phyloP scores from a whole-genome alignment of 2,113 vertebrate genomes.

The Grus americana region DNA sequence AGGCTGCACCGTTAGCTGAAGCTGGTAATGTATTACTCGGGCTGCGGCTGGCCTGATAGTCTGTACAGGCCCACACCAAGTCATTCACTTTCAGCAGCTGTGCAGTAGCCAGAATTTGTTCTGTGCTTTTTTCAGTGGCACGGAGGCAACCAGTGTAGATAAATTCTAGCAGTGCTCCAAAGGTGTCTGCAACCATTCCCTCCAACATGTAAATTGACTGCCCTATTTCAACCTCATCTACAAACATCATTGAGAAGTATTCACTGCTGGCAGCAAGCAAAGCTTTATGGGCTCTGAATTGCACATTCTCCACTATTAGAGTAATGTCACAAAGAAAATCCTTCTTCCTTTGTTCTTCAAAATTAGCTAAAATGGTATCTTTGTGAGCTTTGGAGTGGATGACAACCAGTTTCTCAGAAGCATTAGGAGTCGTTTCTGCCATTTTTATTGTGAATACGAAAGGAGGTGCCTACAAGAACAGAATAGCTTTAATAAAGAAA shows the following conservation, averaged over 20 bases:
- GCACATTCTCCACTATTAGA: constrained; percentile 88
- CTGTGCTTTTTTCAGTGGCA: constrained; percentile 77
- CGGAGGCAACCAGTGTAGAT: constrained; percentile 90
- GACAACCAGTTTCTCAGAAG: constrained; percentile 67
- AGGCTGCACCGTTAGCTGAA: neutral
- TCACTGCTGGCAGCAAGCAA: constrained; percentile 95
- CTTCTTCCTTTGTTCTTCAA: constrained; percentile 85
- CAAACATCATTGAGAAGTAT: constrained; percentile 93
- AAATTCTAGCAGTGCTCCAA: constrained; percentile 87
- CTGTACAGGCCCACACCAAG: constrained; percentile 81
- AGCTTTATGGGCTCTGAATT: constrained; percentile 93
- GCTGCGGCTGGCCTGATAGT: constrained; percentile 62
- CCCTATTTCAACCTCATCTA: constrained; percentile 76
- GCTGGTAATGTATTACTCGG: neutral
- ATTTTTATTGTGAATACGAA: constrained; percentile 66
- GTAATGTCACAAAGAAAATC: constrained; percentile 93
- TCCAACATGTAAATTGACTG: constrained; percentile 84
- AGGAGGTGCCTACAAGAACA: constrained; percentile 44
- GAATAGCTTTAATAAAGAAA: neutral
- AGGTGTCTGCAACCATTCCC: constrained; percentile 84
- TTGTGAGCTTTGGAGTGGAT: constrained; percentile 86
- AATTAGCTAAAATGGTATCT: constrained; percentile 84
- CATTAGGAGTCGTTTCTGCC: constrained; percentile 63
- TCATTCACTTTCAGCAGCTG: constrained; percentile 87
- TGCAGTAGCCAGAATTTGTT: constrained; percentile 88